A percentile compares a stretch with the other conserved stretches of the same genome.
Conservation (phyloP, 2,113 vertebrate species). For the Amazona vittata region DNA sequence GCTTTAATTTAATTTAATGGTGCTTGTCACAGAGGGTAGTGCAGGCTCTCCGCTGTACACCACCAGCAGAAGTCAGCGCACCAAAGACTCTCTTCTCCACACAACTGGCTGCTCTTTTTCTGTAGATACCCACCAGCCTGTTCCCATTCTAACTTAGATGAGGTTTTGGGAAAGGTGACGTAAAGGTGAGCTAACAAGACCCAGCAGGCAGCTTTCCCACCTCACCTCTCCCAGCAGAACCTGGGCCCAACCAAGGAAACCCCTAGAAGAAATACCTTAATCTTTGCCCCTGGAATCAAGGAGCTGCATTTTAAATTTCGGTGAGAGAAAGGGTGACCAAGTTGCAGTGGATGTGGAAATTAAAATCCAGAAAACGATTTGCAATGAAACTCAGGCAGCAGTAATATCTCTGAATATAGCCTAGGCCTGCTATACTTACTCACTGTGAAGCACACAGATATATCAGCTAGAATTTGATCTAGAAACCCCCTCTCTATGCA, state of each 20-base stretch:
- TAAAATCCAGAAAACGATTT: neutral
- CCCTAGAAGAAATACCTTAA: neutral
- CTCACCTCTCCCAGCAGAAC: neutral
- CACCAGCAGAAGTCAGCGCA: neutral
- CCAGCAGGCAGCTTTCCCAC: neutral
- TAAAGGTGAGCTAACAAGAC: no score
- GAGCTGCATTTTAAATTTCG: neutral
- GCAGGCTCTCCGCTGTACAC: rapidly evolving
- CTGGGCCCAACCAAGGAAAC: neutral
- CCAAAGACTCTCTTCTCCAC: neutral
- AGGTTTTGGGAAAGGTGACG: neutral
- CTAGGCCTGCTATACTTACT: neutral
- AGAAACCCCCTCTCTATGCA: rapidly evolving
- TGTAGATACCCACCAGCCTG: neutral
- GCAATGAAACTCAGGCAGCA: neutral
- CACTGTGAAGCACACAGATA: neutral
- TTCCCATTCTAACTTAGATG: neutral
- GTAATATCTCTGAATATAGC: neutral
- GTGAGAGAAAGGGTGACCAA: neutral
- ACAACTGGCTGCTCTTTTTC: neutral
- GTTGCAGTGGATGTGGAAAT: rapidly evolving
- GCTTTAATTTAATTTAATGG: neutral
- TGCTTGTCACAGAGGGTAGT: neutral
- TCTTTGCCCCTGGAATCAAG: neutral
- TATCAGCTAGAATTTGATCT: neutral